Percentiles rank a stretch among this genome's conserved stretches.
Conservation (phyloP, 2,113 vertebrate genomes). For the Tragelaphus buxtoni region DNA sequence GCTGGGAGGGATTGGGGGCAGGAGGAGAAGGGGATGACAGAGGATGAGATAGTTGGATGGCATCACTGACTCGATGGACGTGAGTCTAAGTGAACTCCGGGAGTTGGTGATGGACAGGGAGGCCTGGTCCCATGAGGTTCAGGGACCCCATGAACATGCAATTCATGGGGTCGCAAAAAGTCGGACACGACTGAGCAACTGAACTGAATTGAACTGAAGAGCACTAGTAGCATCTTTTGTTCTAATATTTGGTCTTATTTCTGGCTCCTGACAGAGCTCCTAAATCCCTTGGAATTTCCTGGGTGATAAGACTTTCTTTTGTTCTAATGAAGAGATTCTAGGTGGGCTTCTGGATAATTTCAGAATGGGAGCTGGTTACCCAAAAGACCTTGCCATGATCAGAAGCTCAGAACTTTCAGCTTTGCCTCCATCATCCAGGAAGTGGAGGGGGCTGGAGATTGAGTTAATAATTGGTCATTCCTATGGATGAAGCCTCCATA, state of each 20-base stretch:
- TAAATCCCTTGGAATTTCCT: neutral
- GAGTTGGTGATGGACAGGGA: too few relatives aligned
- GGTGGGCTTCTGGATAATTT: neutral
- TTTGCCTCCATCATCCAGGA: neutral
- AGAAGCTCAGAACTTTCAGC: neutral
- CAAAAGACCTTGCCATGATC: neutral
- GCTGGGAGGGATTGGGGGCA: too few relatives aligned
- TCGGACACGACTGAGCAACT: too few relatives aligned
- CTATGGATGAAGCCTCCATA: neutral
- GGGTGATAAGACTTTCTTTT: neutral
- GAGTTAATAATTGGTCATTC: neutral
- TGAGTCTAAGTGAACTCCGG: too few relatives aligned
- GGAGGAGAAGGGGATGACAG: too few relatives aligned
- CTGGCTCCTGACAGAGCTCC: neutral
- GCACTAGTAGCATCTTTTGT: neutral
- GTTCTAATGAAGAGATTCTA: neutral
- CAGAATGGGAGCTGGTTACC: neutral
- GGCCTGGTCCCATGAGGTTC: too few relatives aligned
- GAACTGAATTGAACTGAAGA: neutral
- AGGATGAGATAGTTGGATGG: too few relatives aligned
- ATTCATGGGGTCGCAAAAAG: too few relatives aligned
- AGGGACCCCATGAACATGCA: too few relatives aligned
- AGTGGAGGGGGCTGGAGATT: neutral
- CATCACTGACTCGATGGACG: fast-evolving
- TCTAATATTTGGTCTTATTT: neutral